Evolutionary conservation across 2,797 vertebrate genomes (phyloP).

Genomic region (Jordanella pulchra): DNA sequence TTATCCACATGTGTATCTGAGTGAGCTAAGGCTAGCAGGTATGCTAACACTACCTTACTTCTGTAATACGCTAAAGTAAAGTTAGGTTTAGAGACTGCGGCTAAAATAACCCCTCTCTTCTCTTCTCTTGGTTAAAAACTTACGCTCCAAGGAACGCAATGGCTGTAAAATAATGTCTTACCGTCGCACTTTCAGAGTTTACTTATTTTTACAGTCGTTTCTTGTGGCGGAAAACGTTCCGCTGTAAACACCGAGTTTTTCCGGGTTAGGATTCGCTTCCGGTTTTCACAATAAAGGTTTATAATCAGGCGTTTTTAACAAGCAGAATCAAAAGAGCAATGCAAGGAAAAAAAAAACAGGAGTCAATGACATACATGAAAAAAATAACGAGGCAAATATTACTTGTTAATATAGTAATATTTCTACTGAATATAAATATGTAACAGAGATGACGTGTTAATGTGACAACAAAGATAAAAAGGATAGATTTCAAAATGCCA

Average conservation of each 20-base stretch:
- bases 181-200: conserved; percentile 14
- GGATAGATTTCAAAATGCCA: background rate
- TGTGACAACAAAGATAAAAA: background rate
- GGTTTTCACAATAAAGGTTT: conserved; percentile 34
- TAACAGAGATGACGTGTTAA: background rate
- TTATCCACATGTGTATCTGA: conserved; percentile 50
- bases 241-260: background rate
- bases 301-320: fast-evolving
- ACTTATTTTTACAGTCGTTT: conserved; percentile 28
- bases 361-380: background rate
- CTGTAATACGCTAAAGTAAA: background rate
- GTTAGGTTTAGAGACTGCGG: background rate
- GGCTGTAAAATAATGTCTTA: background rate
- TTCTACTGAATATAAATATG: background rate
- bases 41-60: background rate
- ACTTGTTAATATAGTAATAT: background rate
- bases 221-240: conserved; percentile 43
- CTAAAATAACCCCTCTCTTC: background rate
- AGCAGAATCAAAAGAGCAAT: no score
- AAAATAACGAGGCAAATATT: background rate
- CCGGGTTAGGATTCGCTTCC: conserved; percentile 24
- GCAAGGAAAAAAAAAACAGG: no score
- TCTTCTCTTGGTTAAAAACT: fast-evolving
- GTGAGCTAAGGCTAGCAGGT: conserved; percentile 24
- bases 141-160: background rate